Percentiles rank a stretch among this genome's conserved stretches.
phyloP scores from a whole-genome alignment of 2,888 invertebrate species.

The Heliconius charithonia region DNA sequence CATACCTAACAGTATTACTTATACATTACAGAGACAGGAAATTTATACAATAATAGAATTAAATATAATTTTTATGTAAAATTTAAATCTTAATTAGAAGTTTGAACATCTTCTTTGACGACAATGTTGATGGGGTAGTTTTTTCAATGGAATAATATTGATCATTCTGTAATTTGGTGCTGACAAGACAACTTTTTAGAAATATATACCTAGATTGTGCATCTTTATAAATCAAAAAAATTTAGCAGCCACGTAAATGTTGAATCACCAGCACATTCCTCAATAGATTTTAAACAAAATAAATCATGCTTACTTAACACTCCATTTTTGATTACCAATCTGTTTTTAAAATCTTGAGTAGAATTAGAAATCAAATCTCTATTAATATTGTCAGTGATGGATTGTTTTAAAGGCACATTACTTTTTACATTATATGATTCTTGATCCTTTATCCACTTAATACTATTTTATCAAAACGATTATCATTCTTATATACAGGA shows the following conservation, averaged over 20 bases:
- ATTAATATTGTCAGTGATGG: neutral
- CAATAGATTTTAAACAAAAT: conserved; percentile 58
- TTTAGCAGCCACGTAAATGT: conserved; percentile 61
- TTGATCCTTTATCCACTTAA: conserved; percentile 48
- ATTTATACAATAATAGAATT: neutral
- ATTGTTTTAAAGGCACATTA: neutral
- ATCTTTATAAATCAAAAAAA: conserved; percentile 58
- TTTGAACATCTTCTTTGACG: neutral
- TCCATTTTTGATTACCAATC: conserved; percentile 43
- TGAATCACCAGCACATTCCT: conserved; percentile 49
- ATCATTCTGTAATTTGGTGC: conserved; percentile 64
- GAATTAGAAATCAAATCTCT: neutral
- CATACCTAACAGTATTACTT: neutral
- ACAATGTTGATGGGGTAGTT: neutral
- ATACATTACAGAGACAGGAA: neutral
- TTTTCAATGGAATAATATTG: neutral
- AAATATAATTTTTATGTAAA: neutral
- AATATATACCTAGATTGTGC: conserved; percentile 54
- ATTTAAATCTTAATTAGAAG: conserved; percentile 18
- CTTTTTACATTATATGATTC: conserved; percentile 16
- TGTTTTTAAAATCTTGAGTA: conserved; percentile 42
- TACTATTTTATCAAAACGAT: conserved; percentile 53
- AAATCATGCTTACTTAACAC: conserved; percentile 56
- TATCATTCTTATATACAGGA: conserved; percentile 61
- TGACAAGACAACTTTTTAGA: conserved; percentile 57